Conservation (phyloP, 2,113 vertebrate species). For the Aleadryas rufinucha region DNA sequence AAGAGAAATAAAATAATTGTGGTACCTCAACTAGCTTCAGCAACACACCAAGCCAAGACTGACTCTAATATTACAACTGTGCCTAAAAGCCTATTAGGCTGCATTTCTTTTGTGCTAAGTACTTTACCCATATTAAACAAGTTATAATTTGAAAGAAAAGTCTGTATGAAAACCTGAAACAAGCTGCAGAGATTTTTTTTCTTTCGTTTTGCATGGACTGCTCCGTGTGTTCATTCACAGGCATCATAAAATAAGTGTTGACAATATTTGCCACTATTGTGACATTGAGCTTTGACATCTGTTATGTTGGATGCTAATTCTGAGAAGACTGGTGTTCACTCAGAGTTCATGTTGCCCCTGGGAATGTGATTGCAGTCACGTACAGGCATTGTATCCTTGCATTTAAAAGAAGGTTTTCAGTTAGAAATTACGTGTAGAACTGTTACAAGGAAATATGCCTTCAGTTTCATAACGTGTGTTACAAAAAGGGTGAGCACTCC, state of each 20-base stretch:
- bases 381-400: background rate
- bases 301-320: background rate
- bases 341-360: rapidly evolving
- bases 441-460: background rate
- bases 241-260: background rate
- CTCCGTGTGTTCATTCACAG: background rate
- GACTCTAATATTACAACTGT: background rate
- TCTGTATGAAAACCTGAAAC: background rate
- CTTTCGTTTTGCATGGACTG: background rate
- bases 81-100: background rate
- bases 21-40: background rate
- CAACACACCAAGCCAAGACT: background rate
- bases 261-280: background rate
- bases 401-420: background rate
- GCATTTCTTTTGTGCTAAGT: background rate
- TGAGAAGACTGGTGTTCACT: background rate
- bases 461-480: background rate
- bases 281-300: background rate
- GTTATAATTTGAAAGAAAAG: background rate
- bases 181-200: background rate
- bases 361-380: background rate
- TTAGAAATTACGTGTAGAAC: background rate
- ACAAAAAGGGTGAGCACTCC: background rate
- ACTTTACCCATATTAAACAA: background rate
- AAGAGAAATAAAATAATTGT: background rate